Percentiles rank a stretch among this genome's conserved stretches.
Evolutionary conservation across 2,888 invertebrate genomes (phyloP).

Genomic region (Auanema freiburgensis): DNA sequence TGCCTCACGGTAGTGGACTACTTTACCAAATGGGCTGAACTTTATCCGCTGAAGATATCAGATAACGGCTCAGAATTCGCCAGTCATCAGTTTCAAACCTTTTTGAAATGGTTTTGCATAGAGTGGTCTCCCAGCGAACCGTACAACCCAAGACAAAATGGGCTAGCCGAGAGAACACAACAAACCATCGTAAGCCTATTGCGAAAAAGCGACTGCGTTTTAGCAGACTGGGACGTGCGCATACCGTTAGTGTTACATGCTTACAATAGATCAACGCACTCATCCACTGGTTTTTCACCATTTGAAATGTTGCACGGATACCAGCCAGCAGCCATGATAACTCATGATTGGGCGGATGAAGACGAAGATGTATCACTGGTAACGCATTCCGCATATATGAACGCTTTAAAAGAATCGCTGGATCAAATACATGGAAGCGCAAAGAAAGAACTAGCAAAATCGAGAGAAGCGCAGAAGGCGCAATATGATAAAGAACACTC

Average conservation of each 20-base stretch:
- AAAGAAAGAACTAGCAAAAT: too few species aligned
- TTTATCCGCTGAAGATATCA: constrained; percentile 6
- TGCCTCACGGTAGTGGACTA: constrained; percentile 10
- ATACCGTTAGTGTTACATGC: constrained; percentile 25
- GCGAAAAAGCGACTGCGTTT: not conserved
- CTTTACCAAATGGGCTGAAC: constrained; percentile 12
- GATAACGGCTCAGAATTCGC: constrained; percentile 6
- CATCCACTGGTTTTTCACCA: constrained; percentile 12
- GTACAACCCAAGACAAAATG: constrained; percentile 29
- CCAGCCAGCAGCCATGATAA: too few species aligned
- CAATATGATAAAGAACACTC: too few species aligned
- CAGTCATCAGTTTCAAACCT: not conserved
- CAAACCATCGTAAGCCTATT: constrained; percentile 12
- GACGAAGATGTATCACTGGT: too few species aligned
- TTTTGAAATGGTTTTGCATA: constrained; percentile 16
- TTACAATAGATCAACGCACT: constrained; percentile 20
- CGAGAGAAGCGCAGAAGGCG: too few species aligned
- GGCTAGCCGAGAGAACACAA: too few species aligned
- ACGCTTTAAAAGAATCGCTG: too few species aligned
- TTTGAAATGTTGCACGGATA: constrained; percentile 16
- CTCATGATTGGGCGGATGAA: too few species aligned
- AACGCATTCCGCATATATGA: too few species aligned
- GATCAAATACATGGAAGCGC: too few species aligned
- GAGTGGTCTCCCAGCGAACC: constrained; percentile 18
- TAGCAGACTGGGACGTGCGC: constrained; percentile 16